phyloP scores from a whole-genome alignment of 2,888 invertebrate species.

The Hemaris fuciformis region DNA sequence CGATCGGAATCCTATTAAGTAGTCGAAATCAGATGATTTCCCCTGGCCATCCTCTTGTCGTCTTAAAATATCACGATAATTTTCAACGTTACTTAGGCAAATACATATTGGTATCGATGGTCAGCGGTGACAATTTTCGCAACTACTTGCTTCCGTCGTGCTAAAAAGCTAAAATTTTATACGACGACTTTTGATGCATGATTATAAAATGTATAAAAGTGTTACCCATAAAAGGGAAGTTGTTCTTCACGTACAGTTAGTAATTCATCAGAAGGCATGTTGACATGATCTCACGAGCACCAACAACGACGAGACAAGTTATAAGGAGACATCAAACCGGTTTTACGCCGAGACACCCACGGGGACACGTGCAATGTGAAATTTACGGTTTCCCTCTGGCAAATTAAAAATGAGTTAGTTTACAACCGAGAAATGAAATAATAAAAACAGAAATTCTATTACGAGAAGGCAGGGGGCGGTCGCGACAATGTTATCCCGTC shows the following conservation, averaged over 20 bases:
- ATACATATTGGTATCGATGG: too few relatives aligned
- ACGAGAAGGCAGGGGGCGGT: constrained; percentile 52
- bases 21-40: too few relatives aligned
- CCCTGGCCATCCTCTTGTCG: too few relatives aligned
- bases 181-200: constrained; percentile 9
- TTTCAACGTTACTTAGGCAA: too few relatives aligned
- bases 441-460: constrained; percentile 71
- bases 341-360: constrained; percentile 56
- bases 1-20: too few relatives aligned
- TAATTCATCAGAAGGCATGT: constrained; percentile 46
- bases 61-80: too few relatives aligned
- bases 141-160: too few relatives aligned
- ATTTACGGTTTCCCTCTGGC: constrained; percentile 69
- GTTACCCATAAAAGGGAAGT: constrained; percentile 10
- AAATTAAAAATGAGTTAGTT: constrained; percentile 79
- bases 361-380: constrained; percentile 55
- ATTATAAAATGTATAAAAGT: constrained; percentile 24
- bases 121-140: too few relatives aligned
- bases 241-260: constrained; percentile 33
- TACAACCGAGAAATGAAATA: constrained; percentile 71
- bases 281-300: constrained; percentile 36
- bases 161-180: background rate
- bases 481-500: constrained; percentile 73
- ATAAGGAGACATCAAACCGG: constrained; percentile 47
- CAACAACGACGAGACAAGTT: constrained; percentile 40